Percentiles rank a stretch among this genome's conserved stretches.
These are phyloP conservation scores for Napeogenes inachia DNA, from an alignment of 2,888 invertebrate species.

Conservation along the genomic window DNA sequence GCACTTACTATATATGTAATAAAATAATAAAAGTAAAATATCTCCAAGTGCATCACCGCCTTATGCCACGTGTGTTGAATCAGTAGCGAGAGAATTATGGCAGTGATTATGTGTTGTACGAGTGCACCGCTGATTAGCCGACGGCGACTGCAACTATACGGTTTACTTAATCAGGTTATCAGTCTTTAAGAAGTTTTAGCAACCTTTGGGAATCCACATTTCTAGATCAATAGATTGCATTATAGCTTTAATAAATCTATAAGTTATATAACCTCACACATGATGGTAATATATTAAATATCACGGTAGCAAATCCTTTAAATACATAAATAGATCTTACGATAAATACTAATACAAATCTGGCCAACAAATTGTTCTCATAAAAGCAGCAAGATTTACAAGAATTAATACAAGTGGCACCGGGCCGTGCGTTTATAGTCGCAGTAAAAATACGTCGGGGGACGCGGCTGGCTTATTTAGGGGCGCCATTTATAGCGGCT, in stretches of 20 bases:
- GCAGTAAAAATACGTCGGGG: slow-evolving; percentile 26
- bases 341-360: not conserved
- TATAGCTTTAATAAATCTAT: no score
- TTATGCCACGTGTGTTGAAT: slow-evolving; percentile 23
- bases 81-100: slow-evolving; percentile 24
- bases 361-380: slow-evolving; percentile 7
- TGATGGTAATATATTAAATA: no score
- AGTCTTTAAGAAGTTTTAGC: no score
- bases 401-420: slow-evolving; percentile 20
- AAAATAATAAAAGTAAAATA: not conserved
- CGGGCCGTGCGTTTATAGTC: slow-evolving; percentile 23
- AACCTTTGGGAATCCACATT: no score
- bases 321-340: no score
- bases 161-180: not conserved
- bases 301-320: no score
- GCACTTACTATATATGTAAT: no score
- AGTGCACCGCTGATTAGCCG: slow-evolving; percentile 23
- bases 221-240: no score
- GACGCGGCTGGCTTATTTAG: slow-evolving; percentile 26
- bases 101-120: slow-evolving; percentile 21
- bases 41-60: slow-evolving; percentile 1
- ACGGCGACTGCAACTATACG: slow-evolving; percentile 10
- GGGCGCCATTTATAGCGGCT: slow-evolving; percentile 22
- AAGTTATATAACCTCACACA: no score
- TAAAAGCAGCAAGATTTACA: slow-evolving; percentile 24